Evolutionary conservation across 2,797 vertebrate genomes (phyloP), one percentile per base, ranked within the genome.

Genomic region (Furcifer pardalis): DNA sequence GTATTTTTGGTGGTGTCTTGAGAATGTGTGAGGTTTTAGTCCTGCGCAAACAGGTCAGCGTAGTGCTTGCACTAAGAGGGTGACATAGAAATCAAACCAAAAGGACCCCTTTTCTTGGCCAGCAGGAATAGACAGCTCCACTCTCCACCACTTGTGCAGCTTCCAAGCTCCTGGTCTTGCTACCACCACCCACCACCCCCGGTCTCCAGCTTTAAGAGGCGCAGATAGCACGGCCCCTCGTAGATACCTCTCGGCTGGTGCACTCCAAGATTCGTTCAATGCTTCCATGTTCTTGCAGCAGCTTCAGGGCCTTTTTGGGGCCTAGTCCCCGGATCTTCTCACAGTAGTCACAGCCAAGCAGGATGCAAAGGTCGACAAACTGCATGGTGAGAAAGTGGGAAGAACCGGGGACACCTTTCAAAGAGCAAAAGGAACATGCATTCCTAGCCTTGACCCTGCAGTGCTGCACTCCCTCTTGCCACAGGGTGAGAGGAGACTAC

Each of bases 341-440:
- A 78, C 96, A 97, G 84, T 97, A 98, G 90, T 98, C 97, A 49
- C 97, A 98, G 71, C 97, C 97, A 92, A 97, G 88, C 87, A 98
- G 87, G 89, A 97, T 97, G 84, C 97, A 98, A 83, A 98, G 94
- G 89, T 98, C 97, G 21, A 98, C 96, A 94, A 98, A 97, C 97
- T 98, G 68, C 42, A 66, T 2, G 56, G 30, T 1, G 37, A 21
- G 3, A 2, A 3, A 63, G 5, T 15, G 7, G 27, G 7, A 25
- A 35, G 42, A 9, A 3, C 25, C 15, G 32, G 4, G 30, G 13
- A 4, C 23, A 13, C 23, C 0, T 9, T 15, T 30, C 15, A 23
- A 35, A 63, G 3, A 13, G 27, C 15, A n/a, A 27, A 19, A 74
- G n/a, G 19, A 60, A 15, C 10, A 60, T n/a, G 21, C 7, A 5